Conservation (phyloP, 2,888 invertebrate species). For the Stratiomys singularior region DNA sequence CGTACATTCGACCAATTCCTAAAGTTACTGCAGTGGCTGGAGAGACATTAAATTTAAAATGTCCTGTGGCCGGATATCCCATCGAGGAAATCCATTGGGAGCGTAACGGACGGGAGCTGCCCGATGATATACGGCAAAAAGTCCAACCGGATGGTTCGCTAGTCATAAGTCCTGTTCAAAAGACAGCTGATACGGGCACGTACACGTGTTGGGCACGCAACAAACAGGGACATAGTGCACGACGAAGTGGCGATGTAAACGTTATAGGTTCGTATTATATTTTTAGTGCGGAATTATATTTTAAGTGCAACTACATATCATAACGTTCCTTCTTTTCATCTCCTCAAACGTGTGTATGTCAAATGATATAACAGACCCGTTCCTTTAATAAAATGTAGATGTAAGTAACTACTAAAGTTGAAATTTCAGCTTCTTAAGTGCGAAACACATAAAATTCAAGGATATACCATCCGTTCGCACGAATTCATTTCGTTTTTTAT, state of each 20-base stretch:
- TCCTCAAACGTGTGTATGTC: no score
- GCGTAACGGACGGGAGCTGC: slow-evolving; percentile 76
- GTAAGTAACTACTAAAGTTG: slow-evolving; percentile 9
- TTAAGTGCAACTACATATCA: slow-evolving; percentile 27
- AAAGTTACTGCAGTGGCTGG: slow-evolving; percentile 86
- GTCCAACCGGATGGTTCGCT: slow-evolving; percentile 79
- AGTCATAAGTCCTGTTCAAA: slow-evolving; percentile 79
- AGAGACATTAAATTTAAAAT: slow-evolving; percentile 77
- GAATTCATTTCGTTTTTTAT: slow-evolving; percentile 35
- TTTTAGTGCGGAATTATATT: slow-evolving; percentile 22
- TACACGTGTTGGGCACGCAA: slow-evolving; percentile 85
- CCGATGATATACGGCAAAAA: slow-evolving; percentile 82
- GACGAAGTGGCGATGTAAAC: slow-evolving; percentile 78
- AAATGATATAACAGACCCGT: no score
- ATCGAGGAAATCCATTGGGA: slow-evolving; percentile 85
- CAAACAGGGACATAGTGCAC: slow-evolving; percentile 79
- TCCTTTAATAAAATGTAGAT: no score
- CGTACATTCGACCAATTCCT: slow-evolving; percentile 81
- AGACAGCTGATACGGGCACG: slow-evolving; percentile 78
- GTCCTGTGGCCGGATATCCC: slow-evolving; percentile 85
- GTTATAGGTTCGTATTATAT: slow-evolving; percentile 75
- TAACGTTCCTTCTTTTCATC: not conserved
- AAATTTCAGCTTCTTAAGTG: slow-evolving; percentile 26
- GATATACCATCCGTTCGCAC: slow-evolving; percentile 11
- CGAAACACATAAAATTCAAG: slow-evolving; percentile 10